phyloP scores from a whole-genome alignment of 2,113 vertebrate species.

The Menura novaehollandiae region DNA sequence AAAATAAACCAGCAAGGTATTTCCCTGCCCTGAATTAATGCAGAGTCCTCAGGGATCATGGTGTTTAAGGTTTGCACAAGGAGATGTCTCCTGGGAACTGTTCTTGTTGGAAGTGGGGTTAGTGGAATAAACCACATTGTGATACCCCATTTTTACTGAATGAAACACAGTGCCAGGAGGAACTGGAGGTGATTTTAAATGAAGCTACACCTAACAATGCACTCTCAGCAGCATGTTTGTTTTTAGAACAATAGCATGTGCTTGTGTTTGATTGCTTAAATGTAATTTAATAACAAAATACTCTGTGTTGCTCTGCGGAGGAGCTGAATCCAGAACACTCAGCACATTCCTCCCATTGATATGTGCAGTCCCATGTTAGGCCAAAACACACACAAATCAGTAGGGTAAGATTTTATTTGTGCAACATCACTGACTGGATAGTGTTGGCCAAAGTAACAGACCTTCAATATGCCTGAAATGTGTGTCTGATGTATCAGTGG shows the following conservation, averaged over 20 bases:
- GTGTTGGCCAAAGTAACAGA: not conserved
- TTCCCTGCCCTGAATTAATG: not conserved
- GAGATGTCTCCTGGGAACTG: not conserved
- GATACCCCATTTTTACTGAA: not conserved
- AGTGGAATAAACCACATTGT: not conserved
- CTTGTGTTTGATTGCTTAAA: not conserved
- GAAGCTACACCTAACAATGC: not conserved
- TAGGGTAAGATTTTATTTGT: not conserved
- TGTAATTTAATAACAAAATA: not conserved
- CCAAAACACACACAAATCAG: conserved; percentile 10
- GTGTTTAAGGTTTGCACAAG: not conserved
- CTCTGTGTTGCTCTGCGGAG: not conserved
- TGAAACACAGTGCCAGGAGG: not conserved
- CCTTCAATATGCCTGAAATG: not conserved
- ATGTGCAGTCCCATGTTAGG: not conserved
- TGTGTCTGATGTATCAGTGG: not conserved
- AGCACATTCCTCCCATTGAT: conserved; percentile 46
- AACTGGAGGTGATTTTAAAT: not conserved
- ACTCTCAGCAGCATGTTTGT: not conserved
- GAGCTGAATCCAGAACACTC: not conserved
- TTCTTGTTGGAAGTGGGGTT: not conserved
- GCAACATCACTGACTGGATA: not conserved
- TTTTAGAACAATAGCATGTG: not conserved
- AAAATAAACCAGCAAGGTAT: not conserved
- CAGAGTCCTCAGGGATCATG: not conserved